Percentiles rank a stretch among this genome's conserved stretches.
Conservation (phyloP, 2,888 invertebrate species). For the Leuctra nigra region DNA sequence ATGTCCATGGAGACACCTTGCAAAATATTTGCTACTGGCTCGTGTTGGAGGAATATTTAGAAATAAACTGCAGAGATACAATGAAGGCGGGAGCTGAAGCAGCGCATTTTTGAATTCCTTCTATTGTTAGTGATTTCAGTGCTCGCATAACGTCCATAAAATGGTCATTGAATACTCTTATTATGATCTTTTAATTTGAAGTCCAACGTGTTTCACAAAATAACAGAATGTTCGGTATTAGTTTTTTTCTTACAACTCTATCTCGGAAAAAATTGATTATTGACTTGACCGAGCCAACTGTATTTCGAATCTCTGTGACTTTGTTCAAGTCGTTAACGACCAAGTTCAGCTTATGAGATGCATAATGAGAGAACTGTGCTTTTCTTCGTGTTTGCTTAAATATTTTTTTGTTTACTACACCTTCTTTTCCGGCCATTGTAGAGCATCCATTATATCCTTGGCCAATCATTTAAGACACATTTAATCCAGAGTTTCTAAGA, state of each 20-base stretch:
- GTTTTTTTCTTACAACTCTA: conserved; percentile 27
- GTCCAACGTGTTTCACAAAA: conserved; percentile 24
- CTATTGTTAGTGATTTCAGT: neutral
- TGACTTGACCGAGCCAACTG: conserved; percentile 30
- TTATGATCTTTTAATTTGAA: conserved; percentile 29
- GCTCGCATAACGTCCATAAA: conserved; percentile 22
- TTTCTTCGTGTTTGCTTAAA: neutral
- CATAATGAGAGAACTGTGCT: conserved; percentile 29
- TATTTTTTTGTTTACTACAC: conserved; percentile 28
- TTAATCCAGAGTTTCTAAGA: conserved; percentile 23
- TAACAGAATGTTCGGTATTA: conserved; percentile 21
- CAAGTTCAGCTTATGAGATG: conserved; percentile 31
- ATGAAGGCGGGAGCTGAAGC: neutral
- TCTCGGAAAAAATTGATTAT: conserved; percentile 31
- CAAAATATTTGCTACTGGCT: neutral
- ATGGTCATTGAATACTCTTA: conserved; percentile 26
- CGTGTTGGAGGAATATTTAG: neutral
- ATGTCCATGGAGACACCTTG: neutral
- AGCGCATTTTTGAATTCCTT: neutral
- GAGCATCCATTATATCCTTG: conserved; percentile 33
- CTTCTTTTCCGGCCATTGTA: conserved; percentile 29
- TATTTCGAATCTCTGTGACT: conserved; percentile 31
- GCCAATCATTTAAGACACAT: conserved; percentile 28
- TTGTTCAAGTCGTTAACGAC: conserved; percentile 31
- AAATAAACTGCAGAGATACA: neutral